These are phyloP conservation scores for Stenolophus ochropezus DNA, from an alignment of 2,888 invertebrate species.

Conservation along the genomic window DNA sequence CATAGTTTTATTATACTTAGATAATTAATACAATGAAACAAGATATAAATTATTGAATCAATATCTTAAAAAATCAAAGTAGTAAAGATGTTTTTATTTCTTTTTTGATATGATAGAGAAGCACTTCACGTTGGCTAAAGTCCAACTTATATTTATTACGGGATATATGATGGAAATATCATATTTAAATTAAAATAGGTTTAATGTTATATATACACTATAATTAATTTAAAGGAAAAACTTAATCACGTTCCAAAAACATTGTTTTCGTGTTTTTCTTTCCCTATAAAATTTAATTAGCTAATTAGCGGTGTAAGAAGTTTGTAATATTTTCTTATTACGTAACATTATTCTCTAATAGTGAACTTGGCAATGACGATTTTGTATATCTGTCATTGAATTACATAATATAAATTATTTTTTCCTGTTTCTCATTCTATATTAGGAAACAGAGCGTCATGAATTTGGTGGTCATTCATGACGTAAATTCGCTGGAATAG, in stretches of 20 bases:
- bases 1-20: neutral
- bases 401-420: no score
- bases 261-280: neutral
- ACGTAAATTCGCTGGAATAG: no score
- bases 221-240: neutral
- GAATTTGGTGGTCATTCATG: no score
- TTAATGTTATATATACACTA: neutral
- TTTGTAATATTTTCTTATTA: neutral
- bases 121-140: neutral
- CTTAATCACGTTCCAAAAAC: neutral
- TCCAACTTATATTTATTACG: neutral
- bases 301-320: no score
- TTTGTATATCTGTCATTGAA: no score
- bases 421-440: no score
- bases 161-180: neutral
- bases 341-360: neutral
- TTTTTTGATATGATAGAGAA: neutral
- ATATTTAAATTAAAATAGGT: neutral
- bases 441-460: no score
- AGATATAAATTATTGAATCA: neutral
- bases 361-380: neutral
- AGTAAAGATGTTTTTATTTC: neutral
- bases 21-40: neutral
- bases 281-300: neutral
- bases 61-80: neutral